Conservation (phyloP, 30 jellyfish, hydroid and myxozoan genomes). For the Hydra vulgaris region DNA sequence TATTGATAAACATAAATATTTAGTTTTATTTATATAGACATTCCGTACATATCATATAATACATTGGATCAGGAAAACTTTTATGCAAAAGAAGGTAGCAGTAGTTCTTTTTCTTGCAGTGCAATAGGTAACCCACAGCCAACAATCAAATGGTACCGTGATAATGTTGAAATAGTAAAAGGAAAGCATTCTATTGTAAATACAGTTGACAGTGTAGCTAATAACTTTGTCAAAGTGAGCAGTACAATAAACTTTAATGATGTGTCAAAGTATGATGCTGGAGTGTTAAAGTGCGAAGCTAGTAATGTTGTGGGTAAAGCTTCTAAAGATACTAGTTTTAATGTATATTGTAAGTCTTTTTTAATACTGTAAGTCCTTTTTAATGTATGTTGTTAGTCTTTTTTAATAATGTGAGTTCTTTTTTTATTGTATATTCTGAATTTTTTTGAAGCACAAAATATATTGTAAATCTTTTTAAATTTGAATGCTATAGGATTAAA, state of each 20-base stretch:
- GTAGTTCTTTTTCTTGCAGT: neutral
- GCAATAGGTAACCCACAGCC: slow-evolving; percentile 16
- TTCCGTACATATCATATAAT: too few species aligned
- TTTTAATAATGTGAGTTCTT: neutral
- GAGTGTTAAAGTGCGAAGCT: slow-evolving; percentile 19
- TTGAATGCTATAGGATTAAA: too few species aligned
- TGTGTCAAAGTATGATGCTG: slow-evolving; percentile 20
- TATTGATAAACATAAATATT: too few species aligned
- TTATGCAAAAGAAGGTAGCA: slow-evolving; percentile 2
- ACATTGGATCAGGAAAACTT: too few species aligned
- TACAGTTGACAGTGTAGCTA: neutral
- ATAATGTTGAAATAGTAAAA: slow-evolving; percentile 1
- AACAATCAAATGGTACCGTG: slow-evolving; percentile 25
- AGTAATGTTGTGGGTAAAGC: slow-evolving; percentile 16
- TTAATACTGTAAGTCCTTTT: neutral
- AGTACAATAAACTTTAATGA: slow-evolving; percentile 1
- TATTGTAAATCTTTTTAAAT: too few species aligned
- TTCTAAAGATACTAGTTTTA: neutral
- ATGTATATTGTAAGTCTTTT: slow-evolving; percentile 30
- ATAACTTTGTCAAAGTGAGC: slow-evolving; percentile 1
- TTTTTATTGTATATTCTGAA: neutral
- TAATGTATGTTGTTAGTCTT: neutral
- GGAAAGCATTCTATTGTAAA: neutral
- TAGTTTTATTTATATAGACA: too few species aligned
- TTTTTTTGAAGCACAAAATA: neutral